phyloP scores from a whole-genome alignment of 2,797 vertebrate species.

The Scyliorhinus canicula region DNA sequence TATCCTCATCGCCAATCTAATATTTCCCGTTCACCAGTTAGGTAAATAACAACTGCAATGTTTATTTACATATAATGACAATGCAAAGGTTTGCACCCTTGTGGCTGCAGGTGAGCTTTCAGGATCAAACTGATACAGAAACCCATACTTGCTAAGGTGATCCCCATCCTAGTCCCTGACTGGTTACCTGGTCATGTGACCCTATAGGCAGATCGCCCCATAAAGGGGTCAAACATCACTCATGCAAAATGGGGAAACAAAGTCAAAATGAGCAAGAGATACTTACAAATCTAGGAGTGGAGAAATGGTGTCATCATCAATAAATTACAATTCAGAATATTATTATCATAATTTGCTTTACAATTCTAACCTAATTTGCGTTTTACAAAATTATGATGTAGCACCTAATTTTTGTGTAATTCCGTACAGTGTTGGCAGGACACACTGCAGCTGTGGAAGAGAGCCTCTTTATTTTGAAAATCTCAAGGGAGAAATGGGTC shows the following conservation, averaged over 20 bases:
- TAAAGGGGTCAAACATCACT: no score
- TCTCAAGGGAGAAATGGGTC: conserved; percentile 51
- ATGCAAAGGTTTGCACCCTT: no score
- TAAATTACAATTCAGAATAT: neutral
- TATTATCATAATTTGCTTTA: neutral
- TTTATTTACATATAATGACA: no score
- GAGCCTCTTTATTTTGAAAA: conserved; percentile 56
- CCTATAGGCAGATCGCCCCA: no score
- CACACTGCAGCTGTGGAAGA: neutral
- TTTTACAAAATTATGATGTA: neutral
- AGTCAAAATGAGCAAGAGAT: neutral
- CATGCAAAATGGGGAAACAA: conserved; percentile 2
- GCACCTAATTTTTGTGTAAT: neutral
- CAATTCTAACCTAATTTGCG: neutral
- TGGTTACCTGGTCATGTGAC: no score
- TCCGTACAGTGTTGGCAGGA: neutral
- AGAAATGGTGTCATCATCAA: neutral
- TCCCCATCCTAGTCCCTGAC: no score
- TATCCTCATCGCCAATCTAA: no score
- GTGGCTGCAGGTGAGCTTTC: no score
- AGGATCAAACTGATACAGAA: no score
- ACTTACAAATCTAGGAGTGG: neutral
- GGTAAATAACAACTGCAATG: no score
- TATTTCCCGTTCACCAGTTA: no score
- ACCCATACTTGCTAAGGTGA: no score